Evolutionary conservation across 2,888 invertebrate species (phyloP).

Genomic region (Eupelmus urozonus): DNA sequence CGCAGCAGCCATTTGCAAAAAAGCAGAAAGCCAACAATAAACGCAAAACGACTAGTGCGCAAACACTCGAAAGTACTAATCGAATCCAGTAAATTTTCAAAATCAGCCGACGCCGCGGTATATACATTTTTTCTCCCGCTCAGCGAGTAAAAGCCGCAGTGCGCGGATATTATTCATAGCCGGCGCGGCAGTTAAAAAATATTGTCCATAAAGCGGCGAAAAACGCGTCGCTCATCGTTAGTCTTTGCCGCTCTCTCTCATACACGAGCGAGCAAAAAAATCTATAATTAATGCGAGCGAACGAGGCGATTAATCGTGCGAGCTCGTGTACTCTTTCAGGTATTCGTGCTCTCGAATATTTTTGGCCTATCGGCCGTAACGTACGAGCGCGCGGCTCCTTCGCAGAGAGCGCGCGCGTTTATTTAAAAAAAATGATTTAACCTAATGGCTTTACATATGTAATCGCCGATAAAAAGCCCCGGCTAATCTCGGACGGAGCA

Average conservation of each 20-base stretch:
- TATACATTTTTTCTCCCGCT: neutral
- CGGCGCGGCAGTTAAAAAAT: conserved; percentile 35
- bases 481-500: conserved; percentile 74
- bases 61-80: neutral
- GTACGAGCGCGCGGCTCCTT: conserved; percentile 48
- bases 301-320: conserved; percentile 53
- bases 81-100: neutral
- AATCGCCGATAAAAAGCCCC: conserved; percentile 75
- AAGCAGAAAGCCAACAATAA: neutral
- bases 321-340: conserved; percentile 38
- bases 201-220: conserved; percentile 32
- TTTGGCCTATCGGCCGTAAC: conserved; percentile 61
- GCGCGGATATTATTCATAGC: conserved; percentile 32
- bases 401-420: conserved; percentile 66
- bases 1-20: too few relatives aligned
- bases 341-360: conserved; percentile 66
- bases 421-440: conserved; percentile 75
- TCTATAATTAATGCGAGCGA: conserved; percentile 51
- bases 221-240: conserved; percentile 42
- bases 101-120: neutral
- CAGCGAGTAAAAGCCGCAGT: neutral
- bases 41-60: neutral
- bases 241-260: too few relatives aligned
- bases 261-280: conserved; percentile 42
- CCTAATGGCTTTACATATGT: conserved; percentile 77